Conservation (phyloP, 2,888 invertebrate species). For the Norana najaformis region DNA sequence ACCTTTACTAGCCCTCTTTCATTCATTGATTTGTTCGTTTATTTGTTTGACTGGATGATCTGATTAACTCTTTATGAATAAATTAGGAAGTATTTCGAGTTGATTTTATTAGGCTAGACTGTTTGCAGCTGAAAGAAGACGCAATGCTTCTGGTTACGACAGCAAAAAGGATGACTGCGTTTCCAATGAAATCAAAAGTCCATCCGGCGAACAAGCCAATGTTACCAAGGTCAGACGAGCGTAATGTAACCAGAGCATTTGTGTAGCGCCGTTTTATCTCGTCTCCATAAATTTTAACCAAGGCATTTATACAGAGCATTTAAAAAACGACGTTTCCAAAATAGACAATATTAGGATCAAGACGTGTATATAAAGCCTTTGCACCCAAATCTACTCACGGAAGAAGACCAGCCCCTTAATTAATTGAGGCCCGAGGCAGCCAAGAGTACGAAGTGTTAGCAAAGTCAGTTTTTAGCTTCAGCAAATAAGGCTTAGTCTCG, state of each 20-base stretch:
- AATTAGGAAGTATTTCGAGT: not conserved
- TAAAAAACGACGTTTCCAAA: not conserved
- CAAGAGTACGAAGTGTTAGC: not conserved
- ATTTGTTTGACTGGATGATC: not conserved
- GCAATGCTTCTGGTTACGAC: not conserved
- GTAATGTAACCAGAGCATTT: not conserved
- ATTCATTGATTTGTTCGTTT: no score
- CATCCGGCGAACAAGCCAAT: not conserved
- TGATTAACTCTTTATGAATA: not conserved
- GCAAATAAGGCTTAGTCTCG: not conserved
- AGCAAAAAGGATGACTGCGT: not conserved
- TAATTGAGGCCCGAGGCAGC: not conserved
- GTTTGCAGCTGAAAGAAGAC: not conserved
- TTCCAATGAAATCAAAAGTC: not conserved
- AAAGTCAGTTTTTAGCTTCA: not conserved
- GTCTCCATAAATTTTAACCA: no score
- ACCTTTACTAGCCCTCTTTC: no score
- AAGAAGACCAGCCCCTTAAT: not conserved
- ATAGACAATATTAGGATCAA: not conserved
- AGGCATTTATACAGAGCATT: not conserved
- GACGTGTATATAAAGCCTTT: not conserved
- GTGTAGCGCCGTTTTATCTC: no score
- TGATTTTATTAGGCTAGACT: not conserved
- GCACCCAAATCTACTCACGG: not conserved
- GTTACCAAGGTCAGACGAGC: not conserved